Conservation (phyloP, 2,888 invertebrate species). For the Drosophila subquinaria region DNA sequence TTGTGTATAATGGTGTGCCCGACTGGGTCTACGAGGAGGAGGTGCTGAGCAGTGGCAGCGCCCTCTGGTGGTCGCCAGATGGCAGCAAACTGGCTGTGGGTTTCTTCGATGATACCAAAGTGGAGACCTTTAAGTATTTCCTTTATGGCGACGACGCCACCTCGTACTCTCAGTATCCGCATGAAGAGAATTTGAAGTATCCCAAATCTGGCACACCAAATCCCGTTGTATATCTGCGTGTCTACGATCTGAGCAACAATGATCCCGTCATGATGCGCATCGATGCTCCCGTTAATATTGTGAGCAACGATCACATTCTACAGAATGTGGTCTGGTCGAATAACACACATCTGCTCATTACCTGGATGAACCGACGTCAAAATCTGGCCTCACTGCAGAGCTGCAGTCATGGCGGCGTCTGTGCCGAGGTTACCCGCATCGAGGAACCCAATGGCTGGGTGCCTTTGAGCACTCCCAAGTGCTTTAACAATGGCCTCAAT, state of each 20-base stretch:
- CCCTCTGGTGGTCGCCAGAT: slow-evolving; percentile 92
- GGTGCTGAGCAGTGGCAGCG: slow-evolving; percentile 89
- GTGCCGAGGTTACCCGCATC: slow-evolving; percentile 86
- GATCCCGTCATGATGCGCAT: slow-evolving; percentile 84
- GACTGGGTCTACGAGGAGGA: slow-evolving; percentile 99
- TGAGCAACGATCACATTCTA: slow-evolving; percentile 89
- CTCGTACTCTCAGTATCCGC: slow-evolving; percentile 89
- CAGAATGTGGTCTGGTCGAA: slow-evolving; percentile 91
- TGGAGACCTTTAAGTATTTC: slow-evolving; percentile 88
- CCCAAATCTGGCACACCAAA: slow-evolving; percentile 92
- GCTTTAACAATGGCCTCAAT: slow-evolving; percentile 65
- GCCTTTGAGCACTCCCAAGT: slow-evolving; percentile 87
- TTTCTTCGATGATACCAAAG: slow-evolving; percentile 90
- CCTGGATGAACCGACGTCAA: slow-evolving; percentile 95
- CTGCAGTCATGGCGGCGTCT: slow-evolving; percentile 72
- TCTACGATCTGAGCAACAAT: slow-evolving; percentile 87
- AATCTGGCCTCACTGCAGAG: slow-evolving; percentile 86
- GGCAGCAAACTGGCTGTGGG: slow-evolving; percentile 90
- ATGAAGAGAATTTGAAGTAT: slow-evolving; percentile 89
- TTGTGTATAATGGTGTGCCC: slow-evolving; percentile 92
- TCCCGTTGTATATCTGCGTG: slow-evolving; percentile 89
- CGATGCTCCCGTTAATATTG: slow-evolving; percentile 87
- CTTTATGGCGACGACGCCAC: slow-evolving; percentile 89
- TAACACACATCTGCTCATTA: slow-evolving; percentile 88
- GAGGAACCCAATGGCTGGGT: slow-evolving; percentile 90